Evolutionary conservation across 1,140 invertebrate species (phyloP).

Genomic region (Zelostemma sp.): DNA sequence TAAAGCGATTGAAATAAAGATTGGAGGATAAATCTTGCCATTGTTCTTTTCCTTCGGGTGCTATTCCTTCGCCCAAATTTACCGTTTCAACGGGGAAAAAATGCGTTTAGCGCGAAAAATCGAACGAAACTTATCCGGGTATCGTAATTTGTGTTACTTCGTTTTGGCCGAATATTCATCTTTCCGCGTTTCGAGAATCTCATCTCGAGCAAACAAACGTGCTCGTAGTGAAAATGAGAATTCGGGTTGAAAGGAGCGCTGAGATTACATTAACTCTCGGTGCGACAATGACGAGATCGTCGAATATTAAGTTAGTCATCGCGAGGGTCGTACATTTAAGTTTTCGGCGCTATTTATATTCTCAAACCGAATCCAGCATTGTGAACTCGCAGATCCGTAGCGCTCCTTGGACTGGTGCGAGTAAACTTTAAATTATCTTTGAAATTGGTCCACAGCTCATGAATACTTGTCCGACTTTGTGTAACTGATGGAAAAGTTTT

Average conservation of each 20-base stretch:
- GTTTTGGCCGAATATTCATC: too few species aligned
- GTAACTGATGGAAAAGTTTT: background rate
- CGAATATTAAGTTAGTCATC: background rate
- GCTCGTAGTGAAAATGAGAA: background rate
- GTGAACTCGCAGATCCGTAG: background rate
- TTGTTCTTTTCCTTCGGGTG: too few species aligned
- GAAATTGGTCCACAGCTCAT: background rate
- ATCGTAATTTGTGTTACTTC: too few species aligned
- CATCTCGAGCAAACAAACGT: background rate
- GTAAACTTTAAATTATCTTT: slow-evolving; percentile 5
- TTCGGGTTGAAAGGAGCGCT: background rate
- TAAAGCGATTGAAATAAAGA: too few species aligned
- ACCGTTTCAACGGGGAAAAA: too few species aligned
- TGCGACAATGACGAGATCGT: background rate
- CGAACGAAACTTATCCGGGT: too few species aligned
- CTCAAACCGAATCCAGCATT: background rate
- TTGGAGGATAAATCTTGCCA: too few species aligned
- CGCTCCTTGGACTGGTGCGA: background rate
- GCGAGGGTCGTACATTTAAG: background rate
- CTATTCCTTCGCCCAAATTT: too few species aligned
- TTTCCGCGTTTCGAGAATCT: background rate
- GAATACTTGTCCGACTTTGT: background rate
- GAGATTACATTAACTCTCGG: background rate
- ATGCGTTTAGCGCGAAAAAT: too few species aligned
- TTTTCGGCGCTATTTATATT: background rate